Evolutionary conservation across 2,888 invertebrate genomes (phyloP).

Genomic region (Xestoiulus laeticollis): DNA sequence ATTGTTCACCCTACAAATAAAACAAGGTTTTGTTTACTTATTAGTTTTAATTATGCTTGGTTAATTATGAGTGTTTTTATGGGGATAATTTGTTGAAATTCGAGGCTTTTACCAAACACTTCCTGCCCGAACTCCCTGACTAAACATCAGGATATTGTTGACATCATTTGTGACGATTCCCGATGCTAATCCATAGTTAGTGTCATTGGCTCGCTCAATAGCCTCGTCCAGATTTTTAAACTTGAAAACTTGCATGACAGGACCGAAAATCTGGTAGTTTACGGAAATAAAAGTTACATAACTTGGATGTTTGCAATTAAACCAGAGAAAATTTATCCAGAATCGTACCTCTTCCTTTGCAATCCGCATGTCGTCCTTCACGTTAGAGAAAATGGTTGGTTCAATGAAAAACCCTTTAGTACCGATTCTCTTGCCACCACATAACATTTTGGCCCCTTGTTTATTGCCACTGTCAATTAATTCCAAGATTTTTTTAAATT

Average conservation of each 20-base stretch:
- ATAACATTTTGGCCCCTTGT: conserved; percentile 63
- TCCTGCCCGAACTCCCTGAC: conserved; percentile 67
- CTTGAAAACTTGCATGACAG: conserved; percentile 85
- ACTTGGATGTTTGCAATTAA: not conserved
- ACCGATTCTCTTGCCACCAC: conserved; percentile 62
- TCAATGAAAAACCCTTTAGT: conserved; percentile 63
- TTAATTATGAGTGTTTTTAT: no score
- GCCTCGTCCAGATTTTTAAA: conserved; percentile 81
- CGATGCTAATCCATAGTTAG: conserved; percentile 69
- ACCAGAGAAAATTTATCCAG: not conserved
- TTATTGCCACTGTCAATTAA: conserved; percentile 63
- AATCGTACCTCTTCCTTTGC: conserved; percentile 62
- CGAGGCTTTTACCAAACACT: conserved; percentile 64
- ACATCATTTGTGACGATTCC: conserved; percentile 67
- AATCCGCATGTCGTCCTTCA: conserved; percentile 63
- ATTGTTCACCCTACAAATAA: conserved; percentile 60
- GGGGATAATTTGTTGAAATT: not conserved
- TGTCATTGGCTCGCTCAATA: conserved; percentile 80
- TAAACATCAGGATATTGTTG: conserved; percentile 66
- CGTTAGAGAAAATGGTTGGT: conserved; percentile 64
- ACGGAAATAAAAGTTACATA: not conserved
- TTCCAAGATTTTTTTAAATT: conserved; percentile 63
- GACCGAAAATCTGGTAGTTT: conserved; percentile 80
- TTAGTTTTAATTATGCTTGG: no score
- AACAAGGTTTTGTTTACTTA: not conserved